A percentile compares a stretch with the other conserved stretches of the same genome.
Conservation (phyloP, 2,113 vertebrate genomes). For the Thunnus thynnus region DNA sequence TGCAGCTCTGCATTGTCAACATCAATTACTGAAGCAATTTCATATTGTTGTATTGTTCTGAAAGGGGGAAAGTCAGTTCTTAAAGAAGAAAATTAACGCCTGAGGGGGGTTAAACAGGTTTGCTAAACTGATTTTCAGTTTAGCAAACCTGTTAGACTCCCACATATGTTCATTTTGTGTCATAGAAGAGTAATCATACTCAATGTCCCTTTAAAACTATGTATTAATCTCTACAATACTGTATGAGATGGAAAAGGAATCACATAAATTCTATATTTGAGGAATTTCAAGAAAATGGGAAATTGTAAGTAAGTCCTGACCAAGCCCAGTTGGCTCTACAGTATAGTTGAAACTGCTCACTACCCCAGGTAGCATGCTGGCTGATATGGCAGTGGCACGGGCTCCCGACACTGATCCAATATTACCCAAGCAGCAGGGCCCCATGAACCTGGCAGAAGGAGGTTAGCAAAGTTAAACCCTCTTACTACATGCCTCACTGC, state of each 20-base stretch:
- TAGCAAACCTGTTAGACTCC: neutral
- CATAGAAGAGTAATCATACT: neutral
- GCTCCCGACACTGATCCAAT: slow-evolving; percentile 95
- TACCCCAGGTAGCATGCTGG: slow-evolving; percentile 86
- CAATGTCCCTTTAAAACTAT: neutral
- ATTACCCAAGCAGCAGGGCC: slow-evolving; percentile 94
- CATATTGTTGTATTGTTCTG: neutral
- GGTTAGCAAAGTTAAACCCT: slow-evolving; percentile 99
- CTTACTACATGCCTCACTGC: slow-evolving; percentile 94
- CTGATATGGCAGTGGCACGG: slow-evolving; percentile 81
- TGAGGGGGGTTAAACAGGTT: too few relatives aligned
- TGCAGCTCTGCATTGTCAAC: too few relatives aligned
- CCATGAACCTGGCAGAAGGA: slow-evolving; percentile 95
- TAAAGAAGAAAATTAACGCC: neutral
- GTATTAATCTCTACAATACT: neutral
- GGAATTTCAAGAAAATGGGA: neutral
- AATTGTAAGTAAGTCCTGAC: slow-evolving; percentile 14
- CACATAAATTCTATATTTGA: neutral
- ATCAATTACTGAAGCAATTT: neutral
- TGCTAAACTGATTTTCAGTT: neutral
- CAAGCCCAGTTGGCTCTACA: slow-evolving; percentile 57
- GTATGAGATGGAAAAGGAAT: neutral
- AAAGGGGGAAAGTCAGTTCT: neutral
- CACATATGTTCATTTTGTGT: neutral
- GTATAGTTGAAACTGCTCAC: slow-evolving; percentile 56